Base-by-base conservation (phyloP, 1,140 invertebrate genomes). In the Drosophila melanogaster region DNA sequence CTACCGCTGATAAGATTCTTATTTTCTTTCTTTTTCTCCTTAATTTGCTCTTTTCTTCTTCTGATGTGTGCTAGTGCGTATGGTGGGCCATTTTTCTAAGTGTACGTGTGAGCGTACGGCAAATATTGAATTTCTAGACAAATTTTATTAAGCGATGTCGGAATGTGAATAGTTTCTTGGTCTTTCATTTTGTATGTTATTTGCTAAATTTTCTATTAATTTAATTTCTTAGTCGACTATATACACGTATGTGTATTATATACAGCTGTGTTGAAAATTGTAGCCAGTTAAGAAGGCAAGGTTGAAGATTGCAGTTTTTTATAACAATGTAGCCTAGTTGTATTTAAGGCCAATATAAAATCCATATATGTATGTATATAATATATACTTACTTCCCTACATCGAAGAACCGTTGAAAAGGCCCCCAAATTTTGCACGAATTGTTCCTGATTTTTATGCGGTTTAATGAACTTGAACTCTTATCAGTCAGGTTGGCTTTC, bases 401-500 rank as follows among this genome's bases (percentile, higher is more conserved):
- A 14, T 38, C 26, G 15, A 44, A 33, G 47, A 10, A 14, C 30
- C 24, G 2, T 50, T 40, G 19, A 65, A 65, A 66, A 41, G 6
- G 41, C 54, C 26, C 64, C 24, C 33, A 40, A 44, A 60, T 77
- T 65, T 59, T 22, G 19, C 41, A 58, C 35, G 22, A 56, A 70
- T 57, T 70, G 43, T 70, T 70, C 66, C 66, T 70, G 64, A 70
- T 70, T 70, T 55, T 30, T 70, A 47, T 33, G 51, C 40, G 57
- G 78, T 86, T 86, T 87, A 87, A 72, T 60, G 81, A 87, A 86
- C 81, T 75, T 75, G 71, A 75, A 66, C 47, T 83, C 70, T 83
- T 87, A 87, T 86, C 81, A 67, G 50, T 75, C 81, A 58, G 50
- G 37, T 47, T 55, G 59, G 44, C 59, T 76, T 84, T 84, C 47